These are phyloP conservation scores for Anabacerthia variegaticeps DNA, from an alignment of 2,797 vertebrate genomes.

Conservation along the genomic window DNA sequence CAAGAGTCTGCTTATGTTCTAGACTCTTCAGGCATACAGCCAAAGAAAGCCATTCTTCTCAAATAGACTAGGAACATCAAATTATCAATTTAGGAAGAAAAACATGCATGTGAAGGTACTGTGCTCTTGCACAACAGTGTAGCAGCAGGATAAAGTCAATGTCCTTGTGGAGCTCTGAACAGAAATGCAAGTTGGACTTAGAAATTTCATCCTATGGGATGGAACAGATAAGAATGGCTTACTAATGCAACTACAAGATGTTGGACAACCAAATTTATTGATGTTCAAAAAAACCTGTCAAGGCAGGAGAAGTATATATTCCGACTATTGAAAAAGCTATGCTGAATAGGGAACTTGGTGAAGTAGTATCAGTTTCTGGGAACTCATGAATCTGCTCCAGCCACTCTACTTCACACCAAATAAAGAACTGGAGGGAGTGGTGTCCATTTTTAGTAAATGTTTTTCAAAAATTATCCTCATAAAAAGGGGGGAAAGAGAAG, in stretches of 20 bases:
- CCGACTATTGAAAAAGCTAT: background rate
- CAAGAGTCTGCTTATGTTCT: background rate
- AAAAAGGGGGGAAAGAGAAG: background rate
- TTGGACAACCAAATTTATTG: background rate
- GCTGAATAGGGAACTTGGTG: background rate
- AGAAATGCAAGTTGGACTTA: background rate
- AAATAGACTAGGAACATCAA: background rate
- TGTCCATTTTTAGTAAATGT: background rate
- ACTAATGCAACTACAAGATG: background rate
- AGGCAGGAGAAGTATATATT: background rate
- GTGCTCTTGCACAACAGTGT: background rate
- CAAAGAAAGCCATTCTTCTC: background rate
- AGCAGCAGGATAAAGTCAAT: background rate
- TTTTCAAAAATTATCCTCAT: background rate
- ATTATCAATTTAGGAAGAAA: background rate
- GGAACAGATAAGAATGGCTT: background rate
- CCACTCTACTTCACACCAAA: background rate
- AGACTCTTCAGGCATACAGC: background rate
- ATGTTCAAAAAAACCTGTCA: background rate
- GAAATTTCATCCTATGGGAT: background rate
- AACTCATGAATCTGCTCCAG: background rate
- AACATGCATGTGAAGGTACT: background rate
- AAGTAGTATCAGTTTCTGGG: background rate
- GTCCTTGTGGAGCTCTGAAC: background rate
- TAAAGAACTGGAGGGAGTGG: rapidly evolving